A percentile compares a stretch with the other conserved stretches of the same genome.
Evolutionary conservation across 1,140 invertebrate species (phyloP).

Genomic region (Brachystomella parvula): DNA sequence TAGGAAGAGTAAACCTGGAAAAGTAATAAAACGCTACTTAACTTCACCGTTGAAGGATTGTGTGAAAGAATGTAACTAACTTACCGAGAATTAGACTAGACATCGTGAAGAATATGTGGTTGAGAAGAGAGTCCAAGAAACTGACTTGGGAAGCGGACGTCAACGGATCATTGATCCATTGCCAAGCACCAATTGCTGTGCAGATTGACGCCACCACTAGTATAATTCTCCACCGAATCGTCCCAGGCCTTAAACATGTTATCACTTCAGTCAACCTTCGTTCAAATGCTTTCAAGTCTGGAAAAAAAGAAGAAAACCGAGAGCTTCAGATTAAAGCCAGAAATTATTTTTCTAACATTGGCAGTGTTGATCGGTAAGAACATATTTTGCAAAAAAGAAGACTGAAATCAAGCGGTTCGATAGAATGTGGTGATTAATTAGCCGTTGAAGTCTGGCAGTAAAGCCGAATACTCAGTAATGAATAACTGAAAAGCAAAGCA

Average conservation of each 20-base stretch:
- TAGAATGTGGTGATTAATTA: too few relatives aligned
- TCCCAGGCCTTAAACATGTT: conserved; percentile 79
- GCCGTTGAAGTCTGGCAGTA: too few relatives aligned
- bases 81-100: conserved; percentile 72
- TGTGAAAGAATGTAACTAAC: conserved; percentile 6
- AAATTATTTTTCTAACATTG: neutral
- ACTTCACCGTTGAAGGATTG: neutral
- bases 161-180: conserved; percentile 86
- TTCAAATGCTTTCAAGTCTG: conserved; percentile 95
- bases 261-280: conserved; percentile 93
- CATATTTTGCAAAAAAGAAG: neutral
- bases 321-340: neutral
- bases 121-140: conserved; percentile 80
- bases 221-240: conserved; percentile 84
- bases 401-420: neutral
- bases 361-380: neutral
- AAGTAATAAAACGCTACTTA: conserved; percentile 1
- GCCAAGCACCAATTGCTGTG: conserved; percentile 83
- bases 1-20: conserved; percentile 76
- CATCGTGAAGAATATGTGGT: conserved; percentile 94
- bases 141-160: conserved; percentile 78
- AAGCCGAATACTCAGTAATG: too few relatives aligned
- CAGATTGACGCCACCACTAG: conserved; percentile 74
- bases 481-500: neutral
- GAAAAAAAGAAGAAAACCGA: conserved; percentile 45